These are phyloP conservation scores for Neomorphus geoffroyi DNA, from an alignment of 2,797 vertebrate genomes.

Conservation along the genomic window DNA sequence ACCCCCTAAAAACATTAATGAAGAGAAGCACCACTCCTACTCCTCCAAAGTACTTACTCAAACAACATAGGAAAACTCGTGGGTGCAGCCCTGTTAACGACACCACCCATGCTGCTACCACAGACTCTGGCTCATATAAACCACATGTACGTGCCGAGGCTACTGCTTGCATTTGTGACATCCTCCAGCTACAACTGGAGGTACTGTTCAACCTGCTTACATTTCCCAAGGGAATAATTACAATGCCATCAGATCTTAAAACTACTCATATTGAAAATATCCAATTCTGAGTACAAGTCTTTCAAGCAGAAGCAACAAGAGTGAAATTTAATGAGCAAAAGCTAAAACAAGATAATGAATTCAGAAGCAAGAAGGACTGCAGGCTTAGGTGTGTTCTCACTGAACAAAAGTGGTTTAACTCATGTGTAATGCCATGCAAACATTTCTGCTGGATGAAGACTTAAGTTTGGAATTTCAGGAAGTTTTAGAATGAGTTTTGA, in stretches of 20 bases:
- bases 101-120: not conserved
- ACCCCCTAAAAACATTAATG: too few species aligned
- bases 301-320: not conserved
- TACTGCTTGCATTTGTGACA: not conserved
- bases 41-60: not conserved
- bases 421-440: not conserved
- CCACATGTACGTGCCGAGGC: fast-evolving
- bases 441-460: not conserved
- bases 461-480: not conserved
- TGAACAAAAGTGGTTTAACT: not conserved
- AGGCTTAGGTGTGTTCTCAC: not conserved
- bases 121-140: not conserved
- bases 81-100: not conserved
- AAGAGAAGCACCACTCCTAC: not conserved
- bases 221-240: not conserved
- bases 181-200: not conserved
- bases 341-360: not conserved
- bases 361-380: not conserved
- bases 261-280: not conserved
- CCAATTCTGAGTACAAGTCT: not conserved
- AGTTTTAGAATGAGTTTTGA: not conserved
- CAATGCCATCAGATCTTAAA: not conserved
- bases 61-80: not conserved
- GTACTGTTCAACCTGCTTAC: not conserved
- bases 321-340: not conserved